phyloP scores from a whole-genome alignment of 2,888 invertebrate genomes.

The Diachrysia chrysitis region DNA sequence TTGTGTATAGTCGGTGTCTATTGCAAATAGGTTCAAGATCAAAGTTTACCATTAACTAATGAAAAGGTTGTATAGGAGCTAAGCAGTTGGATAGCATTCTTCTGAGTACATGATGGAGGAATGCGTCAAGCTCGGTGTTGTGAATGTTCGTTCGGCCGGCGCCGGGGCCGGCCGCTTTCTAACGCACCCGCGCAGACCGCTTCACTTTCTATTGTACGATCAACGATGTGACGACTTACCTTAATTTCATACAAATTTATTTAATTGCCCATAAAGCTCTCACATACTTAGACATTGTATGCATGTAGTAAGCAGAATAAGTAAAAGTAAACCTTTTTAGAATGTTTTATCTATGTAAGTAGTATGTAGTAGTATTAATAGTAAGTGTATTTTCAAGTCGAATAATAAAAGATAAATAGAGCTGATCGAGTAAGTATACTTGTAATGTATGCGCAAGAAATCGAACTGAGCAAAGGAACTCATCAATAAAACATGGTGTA shows the following conservation, averaged over 20 bases:
- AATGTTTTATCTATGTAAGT: too few species aligned
- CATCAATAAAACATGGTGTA: slow-evolving; percentile 56
- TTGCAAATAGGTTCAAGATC: slow-evolving; percentile 34
- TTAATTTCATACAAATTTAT: slow-evolving; percentile 58
- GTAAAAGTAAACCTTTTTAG: slow-evolving; percentile 24
- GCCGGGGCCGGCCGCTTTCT: slow-evolving; percentile 82
- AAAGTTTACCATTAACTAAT: slow-evolving; percentile 31
- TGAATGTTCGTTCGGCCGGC: slow-evolving; percentile 74
- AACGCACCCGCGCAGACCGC: slow-evolving; percentile 80
- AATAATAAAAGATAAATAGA: slow-evolving; percentile 6
- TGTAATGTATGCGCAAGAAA: slow-evolving; percentile 43
- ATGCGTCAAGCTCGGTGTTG: slow-evolving; percentile 77
- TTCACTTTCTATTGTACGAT: slow-evolving; percentile 86
- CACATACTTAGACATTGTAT: slow-evolving; percentile 17
- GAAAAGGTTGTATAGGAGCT: slow-evolving; percentile 31
- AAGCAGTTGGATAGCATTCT: slow-evolving; percentile 52
- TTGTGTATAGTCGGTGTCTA: slow-evolving; percentile 22
- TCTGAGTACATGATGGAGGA: slow-evolving; percentile 73
- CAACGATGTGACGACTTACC: slow-evolving; percentile 68
- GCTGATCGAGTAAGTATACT: slow-evolving; percentile 29
- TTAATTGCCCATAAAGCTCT: slow-evolving; percentile 53
- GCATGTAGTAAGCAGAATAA: slow-evolving; percentile 28
- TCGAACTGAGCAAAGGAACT: slow-evolving; percentile 45
- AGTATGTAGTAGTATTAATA: too few species aligned
- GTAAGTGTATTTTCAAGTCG: neutral